Percentiles rank a stretch among this genome's conserved stretches.
Conservation (phyloP, 2,888 invertebrate species). For the Synanthedon myopaeformis region DNA sequence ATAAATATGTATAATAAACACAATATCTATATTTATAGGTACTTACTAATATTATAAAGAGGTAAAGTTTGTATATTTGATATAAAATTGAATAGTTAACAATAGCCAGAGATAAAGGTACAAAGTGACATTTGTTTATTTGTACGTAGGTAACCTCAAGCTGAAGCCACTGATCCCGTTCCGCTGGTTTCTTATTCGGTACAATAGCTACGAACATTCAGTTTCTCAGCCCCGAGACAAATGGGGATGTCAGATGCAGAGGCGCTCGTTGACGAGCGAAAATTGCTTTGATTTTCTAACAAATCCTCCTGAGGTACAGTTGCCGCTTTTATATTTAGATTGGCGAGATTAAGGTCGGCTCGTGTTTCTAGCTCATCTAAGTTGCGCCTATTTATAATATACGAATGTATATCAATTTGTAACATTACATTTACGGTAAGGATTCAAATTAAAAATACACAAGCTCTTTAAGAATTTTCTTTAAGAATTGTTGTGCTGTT, state of each 20-base stretch:
- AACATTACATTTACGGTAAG: too few relatives aligned
- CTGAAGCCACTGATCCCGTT: conserved; percentile 13
- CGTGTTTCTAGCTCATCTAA: not conserved
- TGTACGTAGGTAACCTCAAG: not conserved
- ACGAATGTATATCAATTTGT: too few relatives aligned
- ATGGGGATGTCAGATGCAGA: conserved; percentile 41
- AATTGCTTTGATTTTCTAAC: conserved; percentile 45
- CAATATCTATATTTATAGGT: too few relatives aligned
- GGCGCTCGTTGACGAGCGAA: conserved; percentile 34
- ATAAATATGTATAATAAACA: too few relatives aligned
- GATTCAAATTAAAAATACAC: too few relatives aligned
- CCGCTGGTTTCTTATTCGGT: conserved; percentile 21
- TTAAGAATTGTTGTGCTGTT: too few relatives aligned
- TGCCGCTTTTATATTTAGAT: conserved; percentile 20
- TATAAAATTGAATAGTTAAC: too few relatives aligned
- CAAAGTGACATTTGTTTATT: not conserved
- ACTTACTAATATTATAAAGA: too few relatives aligned
- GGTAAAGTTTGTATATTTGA: too few relatives aligned
- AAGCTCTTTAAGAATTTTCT: too few relatives aligned
- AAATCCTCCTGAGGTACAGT: conserved; percentile 26
- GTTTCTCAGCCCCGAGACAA: conserved; percentile 30
- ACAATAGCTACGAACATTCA: conserved; percentile 11
- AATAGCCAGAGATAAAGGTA: too few relatives aligned
- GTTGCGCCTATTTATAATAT: too few relatives aligned
- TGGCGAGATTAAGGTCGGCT: conserved; percentile 5